phyloP scores from a whole-genome alignment of 2,113 vertebrate genomes.

The Gymnobelideus leadbeateri region DNA sequence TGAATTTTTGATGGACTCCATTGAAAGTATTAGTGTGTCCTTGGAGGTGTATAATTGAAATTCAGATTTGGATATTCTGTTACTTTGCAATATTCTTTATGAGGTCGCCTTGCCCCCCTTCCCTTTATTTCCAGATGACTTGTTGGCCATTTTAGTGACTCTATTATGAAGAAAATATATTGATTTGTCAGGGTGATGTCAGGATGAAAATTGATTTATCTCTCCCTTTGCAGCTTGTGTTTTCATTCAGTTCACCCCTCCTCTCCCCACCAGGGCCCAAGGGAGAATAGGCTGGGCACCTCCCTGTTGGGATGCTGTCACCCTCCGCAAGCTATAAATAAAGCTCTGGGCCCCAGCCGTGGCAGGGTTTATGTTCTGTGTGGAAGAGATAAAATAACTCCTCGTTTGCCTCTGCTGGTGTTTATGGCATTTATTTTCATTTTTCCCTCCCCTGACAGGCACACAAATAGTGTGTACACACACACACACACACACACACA shows the following conservation, averaged over 20 bases:
- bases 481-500: background rate
- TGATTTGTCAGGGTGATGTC: slow-evolving; percentile 65
- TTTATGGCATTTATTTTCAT: slow-evolving; percentile 56
- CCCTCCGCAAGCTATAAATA: slow-evolving; percentile 65
- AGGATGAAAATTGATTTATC: slow-evolving; percentile 71
- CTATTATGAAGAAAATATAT: slow-evolving; percentile 58
- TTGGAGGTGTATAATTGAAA: slow-evolving; percentile 72
- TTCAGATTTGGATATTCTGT: slow-evolving; percentile 70
- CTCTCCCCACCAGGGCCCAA: slow-evolving; percentile 59
- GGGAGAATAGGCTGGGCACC: background rate
- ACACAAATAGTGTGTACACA: background rate
- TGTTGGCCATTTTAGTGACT: slow-evolving; percentile 47
- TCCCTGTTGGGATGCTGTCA: slow-evolving; percentile 34
- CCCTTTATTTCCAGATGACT: slow-evolving; percentile 49
- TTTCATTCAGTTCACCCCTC: slow-evolving; percentile 74
- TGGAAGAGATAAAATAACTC: slow-evolving; percentile 72
- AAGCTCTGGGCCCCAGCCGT: slow-evolving; percentile 7
- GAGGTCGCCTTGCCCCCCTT: slow-evolving; percentile 28
- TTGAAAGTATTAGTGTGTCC: slow-evolving; percentile 42
- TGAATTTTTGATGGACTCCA: slow-evolving; percentile 68
- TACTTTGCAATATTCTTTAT: slow-evolving; percentile 66
- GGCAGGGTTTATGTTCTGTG: slow-evolving; percentile 53
- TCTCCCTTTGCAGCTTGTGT: slow-evolving; percentile 71
- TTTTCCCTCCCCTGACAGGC: slow-evolving; percentile 41
- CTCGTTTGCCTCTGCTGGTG: background rate